Evolutionary conservation across 1,140 invertebrate species (phyloP).

Genomic region (Camponotus pennsylvanicus): DNA sequence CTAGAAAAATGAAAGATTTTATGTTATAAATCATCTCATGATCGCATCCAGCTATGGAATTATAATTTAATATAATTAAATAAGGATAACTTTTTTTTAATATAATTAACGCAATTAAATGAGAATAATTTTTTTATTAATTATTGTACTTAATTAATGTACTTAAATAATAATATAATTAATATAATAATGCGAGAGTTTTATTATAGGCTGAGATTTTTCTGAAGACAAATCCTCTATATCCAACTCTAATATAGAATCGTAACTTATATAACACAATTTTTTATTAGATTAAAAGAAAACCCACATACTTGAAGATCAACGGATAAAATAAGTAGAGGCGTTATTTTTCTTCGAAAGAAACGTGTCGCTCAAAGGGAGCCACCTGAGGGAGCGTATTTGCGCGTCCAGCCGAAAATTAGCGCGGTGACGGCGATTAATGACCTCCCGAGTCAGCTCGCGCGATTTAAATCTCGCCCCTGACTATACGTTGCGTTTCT

Average conservation of each 20-base stretch:
- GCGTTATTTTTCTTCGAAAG: constrained; percentile 45
- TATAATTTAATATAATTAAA: neutral
- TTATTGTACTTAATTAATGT: no score
- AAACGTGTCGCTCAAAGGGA: constrained; percentile 64
- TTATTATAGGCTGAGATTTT: neutral
- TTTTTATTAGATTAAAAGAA: constrained; percentile 2
- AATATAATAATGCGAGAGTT: neutral
- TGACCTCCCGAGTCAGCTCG: constrained; percentile 63
- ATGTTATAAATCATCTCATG: no score
- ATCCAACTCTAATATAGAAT: neutral
- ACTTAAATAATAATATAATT: no score
- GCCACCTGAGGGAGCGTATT: constrained; percentile 51
- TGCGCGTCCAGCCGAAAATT: constrained; percentile 69
- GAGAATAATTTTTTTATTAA: no score
- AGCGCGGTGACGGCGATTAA: constrained; percentile 74
- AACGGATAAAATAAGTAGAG: constrained; percentile 10
- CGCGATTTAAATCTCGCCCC: constrained; percentile 75
- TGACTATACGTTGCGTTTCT: constrained; percentile 65
- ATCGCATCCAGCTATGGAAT: neutral
- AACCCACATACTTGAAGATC: constrained; percentile 5
- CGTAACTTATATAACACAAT: neutral
- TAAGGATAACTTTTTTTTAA: neutral
- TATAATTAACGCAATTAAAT: no score
- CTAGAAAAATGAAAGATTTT: neutral
- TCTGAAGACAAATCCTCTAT: neutral